phyloP scores from a whole-genome alignment of 2,888 invertebrate species.

The Bugulina stolonifera region DNA sequence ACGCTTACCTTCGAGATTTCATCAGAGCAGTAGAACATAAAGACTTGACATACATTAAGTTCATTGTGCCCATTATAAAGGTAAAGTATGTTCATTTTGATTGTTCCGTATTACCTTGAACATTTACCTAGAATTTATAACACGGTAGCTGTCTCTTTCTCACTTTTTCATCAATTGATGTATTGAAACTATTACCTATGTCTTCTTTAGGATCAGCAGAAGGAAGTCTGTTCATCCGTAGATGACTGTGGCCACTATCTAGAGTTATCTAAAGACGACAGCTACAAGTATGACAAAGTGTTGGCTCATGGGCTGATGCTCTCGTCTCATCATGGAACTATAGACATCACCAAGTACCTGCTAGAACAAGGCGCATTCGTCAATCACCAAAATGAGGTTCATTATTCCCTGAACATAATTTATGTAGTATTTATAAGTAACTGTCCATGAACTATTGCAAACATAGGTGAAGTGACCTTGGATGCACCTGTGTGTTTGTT shows the following conservation, averaged over 20 bases:
- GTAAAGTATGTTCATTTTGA: too few species aligned
- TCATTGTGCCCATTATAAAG: slow-evolving; percentile 22
- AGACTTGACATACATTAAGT: slow-evolving; percentile 20
- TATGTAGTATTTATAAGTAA: too few species aligned
- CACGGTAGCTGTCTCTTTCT: not conserved
- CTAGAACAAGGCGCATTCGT: slow-evolving; percentile 13
- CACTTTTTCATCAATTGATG: too few species aligned
- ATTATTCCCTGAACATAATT: too few species aligned
- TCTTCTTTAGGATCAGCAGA: slow-evolving; percentile 18
- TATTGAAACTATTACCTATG: too few species aligned
- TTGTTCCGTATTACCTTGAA: not conserved
- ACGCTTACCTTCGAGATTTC: slow-evolving; percentile 25
- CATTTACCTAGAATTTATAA: not conserved
- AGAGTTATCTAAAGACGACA: slow-evolving; percentile 21
- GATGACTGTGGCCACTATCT: slow-evolving; percentile 15
- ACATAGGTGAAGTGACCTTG: too few species aligned
- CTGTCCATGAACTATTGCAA: too few species aligned
- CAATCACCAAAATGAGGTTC: slow-evolving; percentile 22
- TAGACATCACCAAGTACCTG: slow-evolving; percentile 13
- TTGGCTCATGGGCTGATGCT: slow-evolving; percentile 19
- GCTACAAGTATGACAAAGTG: slow-evolving; percentile 6
- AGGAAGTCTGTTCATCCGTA: not conserved
- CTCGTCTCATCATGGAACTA: slow-evolving; percentile 6
- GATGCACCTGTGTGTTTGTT: too few species aligned
- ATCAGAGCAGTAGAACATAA: slow-evolving; percentile 22